Evolutionary conservation across 2,797 vertebrate genomes (phyloP), one percentile per base, ranked within the genome.

Genomic region (Halcyon badia): DNA sequence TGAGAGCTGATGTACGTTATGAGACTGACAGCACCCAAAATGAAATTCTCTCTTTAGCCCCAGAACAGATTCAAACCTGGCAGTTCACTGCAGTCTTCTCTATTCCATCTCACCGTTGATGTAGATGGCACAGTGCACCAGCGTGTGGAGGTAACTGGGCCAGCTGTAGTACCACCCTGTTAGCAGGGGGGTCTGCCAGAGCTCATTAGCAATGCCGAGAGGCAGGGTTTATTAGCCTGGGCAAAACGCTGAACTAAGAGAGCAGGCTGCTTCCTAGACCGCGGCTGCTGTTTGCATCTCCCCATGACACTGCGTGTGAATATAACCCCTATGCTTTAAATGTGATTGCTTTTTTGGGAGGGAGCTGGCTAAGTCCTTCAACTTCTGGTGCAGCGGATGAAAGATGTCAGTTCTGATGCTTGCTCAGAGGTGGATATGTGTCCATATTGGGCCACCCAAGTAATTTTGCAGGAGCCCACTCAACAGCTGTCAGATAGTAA

Each of bases 11-110:
- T 30, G 65, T 65, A 75, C 5, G 1, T 61, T 94, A 72, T 0
- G n/a, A 96, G 96, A 64, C 78, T 94, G 95, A 92, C 94, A 95
- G 94, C 91, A 83, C 91, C 91, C 90, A 91, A 89, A 85, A 94
- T 85, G 76, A 95, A 94, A 94, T 85, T 95, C 91, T 92, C 75
- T 94, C 95, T 89, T 94, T 87, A 96, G 87, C 64, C 78, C 57
- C 75, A 69, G 87, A 94, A 78, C 83, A 94, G 92, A 83, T 42
- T 78, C 87, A 73, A 79, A 94, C 17, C 87, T 94, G 95, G 92
- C 95, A 92, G 95, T 57, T 95, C 71, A 25, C 81, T 56, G 56
- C 90, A 94, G 81, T 24, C 73, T 66, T 44, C 83, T 37, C 75
- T 66, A 15, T 73, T 87, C 73, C 61, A 49, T 65, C 91, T 79